Evolutionary conservation across 2,113 vertebrate species (phyloP), one percentile per base, ranked within the genome.

Genomic region (Tetraodon nigroviridis): DNA sequence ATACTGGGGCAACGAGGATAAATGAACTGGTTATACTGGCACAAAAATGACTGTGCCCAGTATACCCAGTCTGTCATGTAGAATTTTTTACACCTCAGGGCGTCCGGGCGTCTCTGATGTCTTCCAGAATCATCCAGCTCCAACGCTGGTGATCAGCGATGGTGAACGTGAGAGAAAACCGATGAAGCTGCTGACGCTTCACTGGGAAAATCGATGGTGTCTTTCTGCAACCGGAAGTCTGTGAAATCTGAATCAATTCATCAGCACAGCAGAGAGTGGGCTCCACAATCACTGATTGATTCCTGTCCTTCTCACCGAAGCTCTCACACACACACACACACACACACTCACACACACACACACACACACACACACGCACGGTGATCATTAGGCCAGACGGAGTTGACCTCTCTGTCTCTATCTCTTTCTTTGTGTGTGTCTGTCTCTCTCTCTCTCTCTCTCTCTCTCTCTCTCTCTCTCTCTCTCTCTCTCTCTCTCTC

Each of bases 231-330:
- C 59, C 55, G 67, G 61, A 76, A 65, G 59, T 65, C 63, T 1
- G 47, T 69, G 17, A 42, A 68, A 73, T 76, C 57, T 46, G 49
- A 79, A 82, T 84, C 75, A 58, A 79, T 80, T 47, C 3, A 44
- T 44, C 12, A 44, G 41, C 37, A 55, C 55, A 32, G 57, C 67
- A 75, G 51, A 72, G 58, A 75, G 65, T 65, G 61, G 51, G 71
- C 60, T 81, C n/a, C 75, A 74, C 24, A 24, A 56, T 68, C 49
- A 73, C 71, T n/a, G n/a, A 86, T 82, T 72, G 69, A 49, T 80
- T 85, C 71, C 73, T 79, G 76, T 71, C 68, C 24, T 78, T 71
- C 67, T 29, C 54, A 15, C 71, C 64, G 54, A 61, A 44, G 67
- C 8, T 44, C 21, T 40, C 55, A 51, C 58, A 46, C 56, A 44